phyloP scores from a whole-genome alignment of 2,113 vertebrate genomes.

The Pterocles orientalis region DNA sequence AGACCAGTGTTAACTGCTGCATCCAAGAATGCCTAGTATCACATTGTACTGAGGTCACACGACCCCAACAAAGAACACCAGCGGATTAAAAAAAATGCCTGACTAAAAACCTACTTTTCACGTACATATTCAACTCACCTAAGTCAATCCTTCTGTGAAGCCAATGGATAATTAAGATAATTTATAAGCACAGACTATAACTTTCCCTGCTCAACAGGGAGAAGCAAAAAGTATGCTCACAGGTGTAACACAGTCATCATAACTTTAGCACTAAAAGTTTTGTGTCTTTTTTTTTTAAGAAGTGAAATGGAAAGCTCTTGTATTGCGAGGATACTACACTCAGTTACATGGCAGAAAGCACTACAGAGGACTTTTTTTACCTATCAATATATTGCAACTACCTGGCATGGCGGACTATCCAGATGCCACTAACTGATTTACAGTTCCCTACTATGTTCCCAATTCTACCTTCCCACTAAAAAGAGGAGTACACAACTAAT shows the following conservation, averaged over 20 bases:
- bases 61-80: neutral
- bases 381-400: neutral
- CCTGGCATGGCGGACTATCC: neutral
- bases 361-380: neutral
- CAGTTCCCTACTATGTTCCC: neutral
- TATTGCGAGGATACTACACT: neutral
- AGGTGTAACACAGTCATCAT: neutral
- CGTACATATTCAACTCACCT: neutral
- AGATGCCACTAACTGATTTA: neutral
- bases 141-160: neutral
- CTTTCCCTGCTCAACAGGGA: neutral
- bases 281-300: neutral
- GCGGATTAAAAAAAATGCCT: neutral
- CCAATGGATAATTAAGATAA: neutral
- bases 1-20: neutral
- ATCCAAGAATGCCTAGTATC: neutral
- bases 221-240: neutral
- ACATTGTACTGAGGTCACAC: neutral
- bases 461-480: neutral
- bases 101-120: neutral
- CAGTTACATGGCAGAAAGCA: neutral
- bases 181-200: neutral
- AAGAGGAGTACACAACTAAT: neutral
- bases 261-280: neutral
- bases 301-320: neutral